Conservation (phyloP, 2,888 invertebrate genomes). For the Blastobasis lacticolella region DNA sequence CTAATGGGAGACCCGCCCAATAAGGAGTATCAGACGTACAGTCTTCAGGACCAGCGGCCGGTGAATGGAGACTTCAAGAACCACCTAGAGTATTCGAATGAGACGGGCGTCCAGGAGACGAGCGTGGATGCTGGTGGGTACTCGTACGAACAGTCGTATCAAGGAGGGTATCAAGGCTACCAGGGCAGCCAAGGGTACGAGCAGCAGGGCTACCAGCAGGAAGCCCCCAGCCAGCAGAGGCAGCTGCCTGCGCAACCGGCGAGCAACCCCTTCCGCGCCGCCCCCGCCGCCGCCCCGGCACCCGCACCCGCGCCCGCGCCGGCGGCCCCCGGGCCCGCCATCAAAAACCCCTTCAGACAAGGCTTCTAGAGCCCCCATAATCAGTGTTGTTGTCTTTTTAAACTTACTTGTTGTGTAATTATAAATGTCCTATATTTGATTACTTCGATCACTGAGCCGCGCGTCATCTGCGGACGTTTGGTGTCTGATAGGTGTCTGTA, state of each 20-base stretch:
- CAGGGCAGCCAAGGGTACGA: conserved; percentile 31
- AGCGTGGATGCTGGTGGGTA: conserved; percentile 75
- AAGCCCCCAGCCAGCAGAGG: conserved; percentile 52
- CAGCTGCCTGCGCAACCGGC: conserved; percentile 47
- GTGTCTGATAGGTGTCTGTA: conserved; percentile 54
- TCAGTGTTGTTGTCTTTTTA: conserved; percentile 66
- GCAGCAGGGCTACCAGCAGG: conserved; percentile 53
- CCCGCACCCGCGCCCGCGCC: conserved; percentile 48
- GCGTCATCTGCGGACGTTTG: conserved; percentile 43
- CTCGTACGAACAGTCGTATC: conserved; percentile 60
- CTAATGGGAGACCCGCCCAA: conserved; percentile 93
- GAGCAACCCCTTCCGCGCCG: conserved; percentile 58
- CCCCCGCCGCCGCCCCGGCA: conserved; percentile 29
- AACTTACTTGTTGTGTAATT: conserved; percentile 72
- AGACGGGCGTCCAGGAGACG: conserved; percentile 74
- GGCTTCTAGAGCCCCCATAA: conserved; percentile 75
- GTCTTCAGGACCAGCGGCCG: conserved; percentile 89
- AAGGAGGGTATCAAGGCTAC: conserved; percentile 58
- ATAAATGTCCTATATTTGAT: conserved; percentile 62
- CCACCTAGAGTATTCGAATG: conserved; percentile 82
- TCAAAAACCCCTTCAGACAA: conserved; percentile 88
- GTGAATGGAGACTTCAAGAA: conserved; percentile 86
- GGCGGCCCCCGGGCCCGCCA: conserved; percentile 39
- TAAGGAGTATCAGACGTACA: conserved; percentile 94
- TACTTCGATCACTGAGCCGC: conserved; percentile 70